Percentiles rank a stretch among this genome's conserved stretches.
phyloP scores from a whole-genome alignment of 2,797 vertebrate species.

The Cirrhinus mrigala region DNA sequence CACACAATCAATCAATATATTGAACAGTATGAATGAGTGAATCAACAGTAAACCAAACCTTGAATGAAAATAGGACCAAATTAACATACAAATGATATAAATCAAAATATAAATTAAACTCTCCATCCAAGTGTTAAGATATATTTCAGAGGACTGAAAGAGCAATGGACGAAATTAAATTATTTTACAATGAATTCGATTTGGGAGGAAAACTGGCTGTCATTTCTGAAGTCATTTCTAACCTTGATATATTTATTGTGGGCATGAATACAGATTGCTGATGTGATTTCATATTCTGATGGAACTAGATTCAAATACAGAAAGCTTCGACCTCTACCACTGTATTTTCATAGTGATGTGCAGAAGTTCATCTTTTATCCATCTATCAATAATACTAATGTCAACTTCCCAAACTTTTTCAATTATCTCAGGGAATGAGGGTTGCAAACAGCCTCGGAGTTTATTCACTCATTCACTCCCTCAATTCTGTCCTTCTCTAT shows the following conservation, averaged over 20 bases:
- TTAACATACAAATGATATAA: background rate
- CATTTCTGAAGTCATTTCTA: background rate
- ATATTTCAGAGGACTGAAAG: background rate
- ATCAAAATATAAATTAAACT: background rate
- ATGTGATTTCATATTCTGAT: constrained; percentile 7
- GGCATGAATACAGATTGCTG: constrained; percentile 5
- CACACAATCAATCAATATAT: background rate
- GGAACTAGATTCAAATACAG: background rate
- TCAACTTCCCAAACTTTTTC: constrained; percentile 52
- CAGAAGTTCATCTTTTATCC: constrained; percentile 20
- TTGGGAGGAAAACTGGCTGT: background rate
- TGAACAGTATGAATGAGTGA: background rate
- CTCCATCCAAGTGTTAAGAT: background rate
- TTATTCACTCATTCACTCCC: constrained; percentile 30
- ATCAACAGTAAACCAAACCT: background rate
- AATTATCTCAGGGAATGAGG: constrained; percentile 50
- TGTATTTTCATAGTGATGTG: background rate
- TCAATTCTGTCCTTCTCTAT: background rate
- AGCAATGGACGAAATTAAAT: background rate
- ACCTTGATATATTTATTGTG: background rate
- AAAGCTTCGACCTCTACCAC: background rate
- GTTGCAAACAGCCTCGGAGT: constrained; percentile 35
- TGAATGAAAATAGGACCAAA: background rate
- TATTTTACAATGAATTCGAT: background rate
- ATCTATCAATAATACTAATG: constrained; percentile 21